Conservation (phyloP, 1,140 invertebrate species). For the Neodiprion lecontei region DNA sequence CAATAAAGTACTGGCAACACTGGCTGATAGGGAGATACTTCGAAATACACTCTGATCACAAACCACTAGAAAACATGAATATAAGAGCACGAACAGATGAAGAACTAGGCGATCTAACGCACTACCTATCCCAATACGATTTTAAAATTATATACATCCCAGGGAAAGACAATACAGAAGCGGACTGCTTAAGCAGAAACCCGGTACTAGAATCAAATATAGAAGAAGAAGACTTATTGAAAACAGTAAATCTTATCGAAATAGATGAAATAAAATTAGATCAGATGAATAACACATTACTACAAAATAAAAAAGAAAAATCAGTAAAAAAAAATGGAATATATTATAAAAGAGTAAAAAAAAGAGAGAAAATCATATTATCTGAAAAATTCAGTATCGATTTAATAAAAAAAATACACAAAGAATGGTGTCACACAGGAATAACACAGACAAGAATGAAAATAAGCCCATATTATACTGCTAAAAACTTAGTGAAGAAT, state of each 20-base stretch:
- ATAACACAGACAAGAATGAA: slow-evolving; percentile 9
- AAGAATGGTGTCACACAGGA: slow-evolving; percentile 20
- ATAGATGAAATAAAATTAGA: slow-evolving; percentile 9
- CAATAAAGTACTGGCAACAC: slow-evolving; percentile 33
- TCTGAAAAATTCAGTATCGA: slow-evolving; percentile 14
- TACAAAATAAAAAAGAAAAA: not conserved
- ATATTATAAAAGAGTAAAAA: slow-evolving; percentile 21
- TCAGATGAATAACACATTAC: slow-evolving; percentile 12
- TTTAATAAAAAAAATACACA: slow-evolving; percentile 21
- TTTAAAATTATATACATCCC: slow-evolving; percentile 22
- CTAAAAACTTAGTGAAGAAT: slow-evolving; percentile 19
- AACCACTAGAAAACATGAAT: slow-evolving; percentile 30
- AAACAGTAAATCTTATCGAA: too few species aligned
- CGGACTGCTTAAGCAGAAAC: slow-evolving; percentile 9
- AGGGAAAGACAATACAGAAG: slow-evolving; percentile 24
- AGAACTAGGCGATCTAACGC: slow-evolving; percentile 22
- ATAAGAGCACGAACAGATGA: slow-evolving; percentile 29
- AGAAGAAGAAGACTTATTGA: too few species aligned
- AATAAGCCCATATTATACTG: slow-evolving; percentile 21
- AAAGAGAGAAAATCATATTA: slow-evolving; percentile 19
- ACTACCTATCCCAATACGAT: slow-evolving; percentile 27
- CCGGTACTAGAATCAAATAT: too few species aligned
- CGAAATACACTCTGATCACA: slow-evolving; percentile 25
- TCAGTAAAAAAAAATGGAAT: slow-evolving; percentile 12
- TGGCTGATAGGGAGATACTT: slow-evolving; percentile 28